These are phyloP conservation scores for Corythaixoides concolor DNA, from an alignment of 2,113 vertebrate genomes.

Conservation along the genomic window DNA sequence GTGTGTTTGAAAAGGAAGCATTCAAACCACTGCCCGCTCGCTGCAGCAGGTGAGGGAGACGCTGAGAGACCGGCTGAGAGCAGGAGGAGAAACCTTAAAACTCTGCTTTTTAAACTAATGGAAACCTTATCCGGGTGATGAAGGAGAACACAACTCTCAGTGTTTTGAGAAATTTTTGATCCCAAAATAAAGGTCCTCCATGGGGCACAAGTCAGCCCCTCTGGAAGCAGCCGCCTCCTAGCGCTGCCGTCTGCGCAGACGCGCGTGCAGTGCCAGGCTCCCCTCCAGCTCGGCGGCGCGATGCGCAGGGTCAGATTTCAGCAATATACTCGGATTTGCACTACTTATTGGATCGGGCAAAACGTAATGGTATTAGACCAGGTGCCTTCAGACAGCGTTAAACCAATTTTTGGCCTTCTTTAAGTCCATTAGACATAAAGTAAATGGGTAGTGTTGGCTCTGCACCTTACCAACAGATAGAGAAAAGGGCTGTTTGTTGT, in stretches of 20 bases:
- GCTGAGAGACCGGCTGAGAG: not conserved
- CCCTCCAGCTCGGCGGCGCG: not conserved
- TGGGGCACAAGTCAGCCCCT: not conserved
- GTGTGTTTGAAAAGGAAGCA: not conserved
- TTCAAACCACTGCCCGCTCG: not conserved
- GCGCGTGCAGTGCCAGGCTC: not conserved
- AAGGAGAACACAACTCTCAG: not conserved
- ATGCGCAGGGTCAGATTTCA: not conserved
- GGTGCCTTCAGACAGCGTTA: conserved; percentile 40
- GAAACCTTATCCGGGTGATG: not conserved
- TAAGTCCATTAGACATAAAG: not conserved
- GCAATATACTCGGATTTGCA: not conserved
- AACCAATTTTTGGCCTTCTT: conserved; percentile 1
- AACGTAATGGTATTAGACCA: not conserved
- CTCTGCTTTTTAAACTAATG: not conserved
- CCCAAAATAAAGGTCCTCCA: not conserved
- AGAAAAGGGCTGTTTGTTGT: not conserved
- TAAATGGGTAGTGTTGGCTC: not conserved
- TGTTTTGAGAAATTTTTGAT: not conserved
- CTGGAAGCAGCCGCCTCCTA: not conserved
- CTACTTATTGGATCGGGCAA: not conserved
- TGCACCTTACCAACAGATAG: not conserved
- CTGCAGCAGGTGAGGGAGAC: not conserved
- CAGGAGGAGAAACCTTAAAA: not conserved
- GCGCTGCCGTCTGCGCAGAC: not conserved